These are phyloP conservation scores for Pseudomugil tenellus DNA, from an alignment of 2,797 vertebrate species.

Conservation along the genomic window DNA sequence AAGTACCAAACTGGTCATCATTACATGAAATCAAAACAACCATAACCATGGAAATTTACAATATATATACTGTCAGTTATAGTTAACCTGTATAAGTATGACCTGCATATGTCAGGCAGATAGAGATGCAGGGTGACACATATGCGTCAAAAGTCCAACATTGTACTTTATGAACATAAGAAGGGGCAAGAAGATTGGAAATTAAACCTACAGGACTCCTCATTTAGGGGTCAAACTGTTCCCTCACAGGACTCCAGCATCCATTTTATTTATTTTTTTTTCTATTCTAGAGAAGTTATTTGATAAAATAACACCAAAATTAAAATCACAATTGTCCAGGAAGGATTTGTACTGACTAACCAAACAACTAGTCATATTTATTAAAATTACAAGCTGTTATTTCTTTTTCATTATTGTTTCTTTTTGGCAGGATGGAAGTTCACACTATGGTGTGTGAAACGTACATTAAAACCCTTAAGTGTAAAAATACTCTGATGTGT, in stretches of 20 bases:
- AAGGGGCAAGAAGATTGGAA: constrained; percentile 5
- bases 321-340: not conserved
- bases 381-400: not conserved
- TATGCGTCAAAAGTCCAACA: too few species aligned
- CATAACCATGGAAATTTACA: not conserved
- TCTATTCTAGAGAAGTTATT: constrained; percentile 37
- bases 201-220: too few species aligned
- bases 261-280: constrained; percentile 33
- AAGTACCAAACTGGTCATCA: not conserved
- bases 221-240: too few species aligned
- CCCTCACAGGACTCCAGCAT: too few species aligned
- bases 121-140: constrained; percentile 3
- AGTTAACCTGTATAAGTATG: not conserved
- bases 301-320: constrained; percentile 44
- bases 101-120: not conserved
- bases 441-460: constrained; percentile 22
- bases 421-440: constrained; percentile 34
- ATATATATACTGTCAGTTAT: constrained; percentile 13
- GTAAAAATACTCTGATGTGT: constrained; percentile 61
- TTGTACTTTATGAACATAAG: constrained; percentile 27
- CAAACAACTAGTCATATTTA: constrained; percentile 14
- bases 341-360: constrained; percentile 1
- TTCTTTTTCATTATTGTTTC: not conserved
- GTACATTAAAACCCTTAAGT: constrained; percentile 55
- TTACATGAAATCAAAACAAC: not conserved